Evolutionary conservation across 2,113 vertebrate species (phyloP), one percentile per base, ranked within the genome.

Genomic region (Pungitius pungitius): DNA sequence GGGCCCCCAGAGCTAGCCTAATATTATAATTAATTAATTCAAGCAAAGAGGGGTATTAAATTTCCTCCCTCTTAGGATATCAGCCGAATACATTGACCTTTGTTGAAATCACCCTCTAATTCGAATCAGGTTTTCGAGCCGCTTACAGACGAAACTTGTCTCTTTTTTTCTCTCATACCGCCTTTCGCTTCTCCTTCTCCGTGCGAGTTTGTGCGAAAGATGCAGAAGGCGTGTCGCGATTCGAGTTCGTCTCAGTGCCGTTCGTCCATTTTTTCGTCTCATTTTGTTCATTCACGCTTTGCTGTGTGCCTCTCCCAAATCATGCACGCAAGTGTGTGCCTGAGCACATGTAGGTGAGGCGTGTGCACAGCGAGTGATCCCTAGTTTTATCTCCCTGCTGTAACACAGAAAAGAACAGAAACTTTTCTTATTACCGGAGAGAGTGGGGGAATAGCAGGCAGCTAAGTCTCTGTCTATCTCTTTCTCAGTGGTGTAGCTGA

Each of bases 11-110:
- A 96, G 96, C 96, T 91, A 94, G 95, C 96, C 96, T 97, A 97
- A 98, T 98, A 97, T 98, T 99, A 98, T 97, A 99, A 99, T 99
- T 97, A 99, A 99, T 99, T 97, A 96, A 98, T 98, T 97, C 96
- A 94, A 96, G 77, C 96, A 96, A 97, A 97, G 97, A 92, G 92
- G 87, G 95, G 96, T 97, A 98, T 97, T 98, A 97, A 96, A 98
- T 97, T 96, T 94, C 95, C 95, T 95, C 94, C 95, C 96, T 96
- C 96, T 95, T 94, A 96, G 96, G 96, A 96, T 96, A 96, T 96
- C 95, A 96, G 96, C 95, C 95, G 96, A 98, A 98, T 98, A 96
- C 96, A 96, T 97, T 99, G 97, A 99, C 96, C 97, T 99, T 98
- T 98, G 95, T 94, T 94, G 95, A 97, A 99, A 98, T 96, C 94